Evolutionary conservation across 1,140 invertebrate species (phyloP).

Genomic region (Solen grandis): DNA sequence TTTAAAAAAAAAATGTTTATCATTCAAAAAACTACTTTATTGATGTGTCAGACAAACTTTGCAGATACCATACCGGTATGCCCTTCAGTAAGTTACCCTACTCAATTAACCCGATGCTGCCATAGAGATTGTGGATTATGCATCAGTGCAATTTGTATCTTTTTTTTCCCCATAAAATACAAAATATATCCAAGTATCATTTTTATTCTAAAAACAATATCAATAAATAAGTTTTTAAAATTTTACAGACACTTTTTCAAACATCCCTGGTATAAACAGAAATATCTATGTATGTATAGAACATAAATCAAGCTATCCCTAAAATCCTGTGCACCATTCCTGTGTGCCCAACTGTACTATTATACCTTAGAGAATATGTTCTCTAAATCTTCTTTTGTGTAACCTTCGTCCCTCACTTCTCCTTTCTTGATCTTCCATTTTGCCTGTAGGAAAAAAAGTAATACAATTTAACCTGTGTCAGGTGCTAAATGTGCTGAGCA

Average conservation of each 20-base stretch:
- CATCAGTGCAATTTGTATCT: too few species aligned
- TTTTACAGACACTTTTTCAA: not conserved
- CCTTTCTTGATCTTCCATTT: conserved; percentile 89
- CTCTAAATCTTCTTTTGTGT: conserved; percentile 86
- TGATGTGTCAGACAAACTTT: too few species aligned
- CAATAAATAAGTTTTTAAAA: not conserved
- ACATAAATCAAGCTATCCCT: not conserved
- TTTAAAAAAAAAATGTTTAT: too few species aligned
- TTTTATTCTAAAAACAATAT: not conserved
- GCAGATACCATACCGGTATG: too few species aligned
- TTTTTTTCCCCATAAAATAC: too few species aligned
- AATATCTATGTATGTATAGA: not conserved
- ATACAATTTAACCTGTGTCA: too few species aligned
- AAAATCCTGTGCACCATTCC: too few species aligned
- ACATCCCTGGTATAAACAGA: not conserved
- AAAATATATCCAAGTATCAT: not conserved
- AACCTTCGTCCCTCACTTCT: conserved; percentile 87
- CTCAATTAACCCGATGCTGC: too few species aligned
- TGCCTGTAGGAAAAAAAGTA: conserved; percentile 82
- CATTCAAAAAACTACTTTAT: too few species aligned
- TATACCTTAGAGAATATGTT: conserved; percentile 83
- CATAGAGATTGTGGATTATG: too few species aligned
- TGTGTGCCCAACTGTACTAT: not conserved
- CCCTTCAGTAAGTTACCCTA: too few species aligned
- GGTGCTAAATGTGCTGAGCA: too few species aligned